Conservation (phyloP, 2,113 vertebrate species). For the Bufo gargarizans region DNA sequence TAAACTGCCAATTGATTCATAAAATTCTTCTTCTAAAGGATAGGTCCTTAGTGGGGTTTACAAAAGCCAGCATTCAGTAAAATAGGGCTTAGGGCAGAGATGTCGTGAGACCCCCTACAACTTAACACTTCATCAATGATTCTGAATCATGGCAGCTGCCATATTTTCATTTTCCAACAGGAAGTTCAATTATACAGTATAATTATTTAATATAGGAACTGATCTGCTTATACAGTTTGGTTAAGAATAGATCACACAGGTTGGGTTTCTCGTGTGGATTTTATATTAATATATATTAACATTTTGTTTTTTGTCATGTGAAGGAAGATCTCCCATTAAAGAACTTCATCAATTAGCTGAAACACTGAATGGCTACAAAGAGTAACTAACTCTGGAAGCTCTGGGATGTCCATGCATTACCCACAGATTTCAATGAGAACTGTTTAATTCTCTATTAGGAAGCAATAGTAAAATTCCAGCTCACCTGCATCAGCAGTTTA, state of each 20-base stretch:
- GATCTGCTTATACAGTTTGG: not conserved
- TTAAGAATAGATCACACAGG: not conserved
- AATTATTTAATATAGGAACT: not conserved
- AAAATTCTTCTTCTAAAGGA: conserved; percentile 11
- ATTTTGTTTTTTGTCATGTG: not conserved
- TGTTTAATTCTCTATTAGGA: not conserved
- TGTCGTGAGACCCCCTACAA: not conserved
- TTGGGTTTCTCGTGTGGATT: not conserved
- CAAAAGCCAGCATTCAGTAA: not conserved
- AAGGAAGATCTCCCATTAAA: not conserved
- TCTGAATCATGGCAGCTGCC: not conserved
- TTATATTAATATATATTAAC: not conserved
- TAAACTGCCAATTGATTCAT: conserved; percentile 24
- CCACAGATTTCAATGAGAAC: not conserved
- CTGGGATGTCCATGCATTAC: not conserved
- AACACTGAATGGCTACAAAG: not conserved
- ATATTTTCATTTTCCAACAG: conserved; percentile 15
- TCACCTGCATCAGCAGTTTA: too few relatives aligned
- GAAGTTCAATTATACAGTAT: not conserved
- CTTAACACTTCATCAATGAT: conserved; percentile 7
- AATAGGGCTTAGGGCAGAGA: not conserved
- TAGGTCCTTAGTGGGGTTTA: not conserved
- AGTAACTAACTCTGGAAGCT: not conserved
- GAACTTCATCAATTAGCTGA: not conserved
- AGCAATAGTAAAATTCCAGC: too few relatives aligned